A percentile compares a stretch with the other conserved stretches of the same genome.
These are phyloP conservation scores for Callipepla californica DNA, from an alignment of 2,113 vertebrate genomes.

Conservation along the genomic window DNA sequence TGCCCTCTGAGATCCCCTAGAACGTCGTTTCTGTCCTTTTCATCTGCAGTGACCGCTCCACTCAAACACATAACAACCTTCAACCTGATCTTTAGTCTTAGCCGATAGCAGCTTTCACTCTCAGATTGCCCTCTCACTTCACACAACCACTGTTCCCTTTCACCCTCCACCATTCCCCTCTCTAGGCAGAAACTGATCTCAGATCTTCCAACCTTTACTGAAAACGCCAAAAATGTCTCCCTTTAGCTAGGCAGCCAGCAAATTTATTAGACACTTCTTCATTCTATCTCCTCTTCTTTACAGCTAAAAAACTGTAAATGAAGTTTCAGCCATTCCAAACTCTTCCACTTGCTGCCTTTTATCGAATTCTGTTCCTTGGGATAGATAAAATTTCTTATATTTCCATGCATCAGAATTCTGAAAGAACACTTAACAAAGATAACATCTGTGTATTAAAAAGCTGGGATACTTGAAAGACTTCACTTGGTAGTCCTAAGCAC, in stretches of 20 bases:
- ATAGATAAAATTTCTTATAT: constrained; percentile 49
- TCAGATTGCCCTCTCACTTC: neutral
- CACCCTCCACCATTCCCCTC: neutral
- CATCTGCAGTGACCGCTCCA: neutral
- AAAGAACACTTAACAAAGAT: constrained; percentile 61
- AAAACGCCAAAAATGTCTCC: neutral
- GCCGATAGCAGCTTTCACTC: neutral
- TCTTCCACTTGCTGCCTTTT: constrained; percentile 31
- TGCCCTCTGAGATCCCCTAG: neutral
- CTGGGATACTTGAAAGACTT: constrained; percentile 54
- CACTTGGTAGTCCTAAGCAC: constrained; percentile 45
- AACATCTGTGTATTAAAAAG: constrained; percentile 63
- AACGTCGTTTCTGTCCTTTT: neutral
- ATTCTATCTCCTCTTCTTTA: neutral
- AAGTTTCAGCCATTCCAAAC: constrained; percentile 32
- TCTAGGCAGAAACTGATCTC: neutral
- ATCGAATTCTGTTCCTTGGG: constrained; percentile 57
- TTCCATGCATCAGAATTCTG: constrained; percentile 40
- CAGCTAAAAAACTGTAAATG: constrained; percentile 33
- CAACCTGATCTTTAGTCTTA: neutral
- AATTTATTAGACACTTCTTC: neutral
- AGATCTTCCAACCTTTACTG: neutral
- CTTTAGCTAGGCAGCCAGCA: neutral
- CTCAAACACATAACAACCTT: neutral
- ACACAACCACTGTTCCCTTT: neutral